A percentile compares a stretch with the other conserved stretches of the same genome.
phyloP scores from a whole-genome alignment of 2,113 vertebrate species.

The Accipiter virgatus region DNA sequence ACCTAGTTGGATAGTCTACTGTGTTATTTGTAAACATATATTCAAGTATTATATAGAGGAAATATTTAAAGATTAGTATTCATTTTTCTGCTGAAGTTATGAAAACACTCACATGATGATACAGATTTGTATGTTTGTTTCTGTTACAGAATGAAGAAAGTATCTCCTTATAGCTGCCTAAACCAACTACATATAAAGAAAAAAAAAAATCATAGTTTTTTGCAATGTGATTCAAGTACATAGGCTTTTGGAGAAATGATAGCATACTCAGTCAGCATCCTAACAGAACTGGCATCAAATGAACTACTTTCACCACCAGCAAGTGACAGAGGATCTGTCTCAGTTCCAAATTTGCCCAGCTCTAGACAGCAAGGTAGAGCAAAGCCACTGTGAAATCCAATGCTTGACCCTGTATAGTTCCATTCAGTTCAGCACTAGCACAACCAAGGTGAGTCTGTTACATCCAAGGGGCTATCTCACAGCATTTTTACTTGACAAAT shows the following conservation, averaged over 20 bases:
- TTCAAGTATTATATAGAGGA: background rate
- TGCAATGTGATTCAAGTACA: background rate
- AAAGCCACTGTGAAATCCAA: background rate
- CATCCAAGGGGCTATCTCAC: background rate
- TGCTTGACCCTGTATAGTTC: background rate
- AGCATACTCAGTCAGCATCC: background rate
- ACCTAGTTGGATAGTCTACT: background rate
- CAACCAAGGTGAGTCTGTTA: background rate
- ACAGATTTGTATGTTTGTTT: background rate
- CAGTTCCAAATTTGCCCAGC: background rate
- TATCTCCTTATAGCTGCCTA: background rate
- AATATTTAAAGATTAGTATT: background rate
- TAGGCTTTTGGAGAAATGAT: background rate
- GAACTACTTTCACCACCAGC: background rate
- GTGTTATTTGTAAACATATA: constrained; percentile 8
- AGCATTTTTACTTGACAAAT: background rate
- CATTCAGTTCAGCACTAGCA: background rate
- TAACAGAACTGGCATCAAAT: background rate
- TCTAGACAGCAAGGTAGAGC: background rate
- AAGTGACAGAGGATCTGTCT: background rate
- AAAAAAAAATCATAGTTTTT: background rate
- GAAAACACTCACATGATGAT: background rate
- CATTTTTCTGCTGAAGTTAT: background rate
- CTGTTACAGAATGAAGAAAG: background rate
- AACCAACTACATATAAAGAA: background rate